Evolutionary conservation across 2,797 vertebrate genomes (phyloP).

Genomic region (Ara ararauna): DNA sequence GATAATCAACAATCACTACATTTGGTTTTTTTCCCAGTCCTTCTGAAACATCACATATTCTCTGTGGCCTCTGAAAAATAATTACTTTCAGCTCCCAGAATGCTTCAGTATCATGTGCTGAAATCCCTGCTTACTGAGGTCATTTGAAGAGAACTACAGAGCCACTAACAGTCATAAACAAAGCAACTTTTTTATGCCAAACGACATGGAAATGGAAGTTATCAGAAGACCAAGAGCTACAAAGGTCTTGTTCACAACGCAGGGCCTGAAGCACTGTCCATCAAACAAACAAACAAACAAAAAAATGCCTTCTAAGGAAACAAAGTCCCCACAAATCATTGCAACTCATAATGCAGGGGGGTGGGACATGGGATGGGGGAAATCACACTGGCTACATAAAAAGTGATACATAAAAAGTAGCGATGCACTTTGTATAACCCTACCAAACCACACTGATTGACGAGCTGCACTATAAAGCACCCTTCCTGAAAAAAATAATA

Average conservation of each 20-base stretch:
- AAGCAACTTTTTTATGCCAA: neutral
- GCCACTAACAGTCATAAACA: neutral
- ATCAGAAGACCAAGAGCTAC: neutral
- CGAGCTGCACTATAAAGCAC: neutral
- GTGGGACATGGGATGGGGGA: neutral
- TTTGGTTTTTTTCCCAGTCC: neutral
- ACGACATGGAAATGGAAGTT: neutral
- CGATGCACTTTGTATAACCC: neutral
- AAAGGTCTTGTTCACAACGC: neutral
- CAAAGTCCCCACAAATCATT: neutral
- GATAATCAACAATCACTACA: neutral
- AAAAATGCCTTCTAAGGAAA: neutral
- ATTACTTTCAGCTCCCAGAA: neutral
- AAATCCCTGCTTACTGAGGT: neutral
- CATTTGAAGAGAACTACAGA: neutral
- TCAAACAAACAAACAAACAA: neutral
- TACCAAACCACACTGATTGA: neutral
- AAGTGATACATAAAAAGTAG: neutral
- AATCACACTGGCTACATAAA: neutral
- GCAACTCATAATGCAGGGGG: neutral
- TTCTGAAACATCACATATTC: neutral
- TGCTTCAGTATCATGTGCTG: neutral
- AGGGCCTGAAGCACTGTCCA: neutral
- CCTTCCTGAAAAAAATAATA: neutral
- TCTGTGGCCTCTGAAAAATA: neutral